phyloP scores from a whole-genome alignment of 2,888 invertebrate genomes.

The Nomada fucata region DNA sequence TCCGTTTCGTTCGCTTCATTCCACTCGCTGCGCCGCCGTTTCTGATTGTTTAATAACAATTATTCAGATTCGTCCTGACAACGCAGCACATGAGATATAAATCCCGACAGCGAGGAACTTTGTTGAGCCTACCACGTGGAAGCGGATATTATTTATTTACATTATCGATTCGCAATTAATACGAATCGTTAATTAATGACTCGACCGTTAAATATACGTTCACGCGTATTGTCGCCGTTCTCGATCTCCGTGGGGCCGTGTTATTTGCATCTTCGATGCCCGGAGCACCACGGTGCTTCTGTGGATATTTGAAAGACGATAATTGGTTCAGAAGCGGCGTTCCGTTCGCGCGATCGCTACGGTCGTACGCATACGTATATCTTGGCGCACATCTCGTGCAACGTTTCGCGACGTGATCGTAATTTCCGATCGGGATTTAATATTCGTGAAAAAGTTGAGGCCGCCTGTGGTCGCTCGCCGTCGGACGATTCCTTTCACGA shows the following conservation, averaged over 20 bases:
- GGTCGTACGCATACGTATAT: slow-evolving; percentile 44
- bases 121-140: background rate
- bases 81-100: too few relatives aligned
- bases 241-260: slow-evolving; percentile 37
- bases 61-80: too few relatives aligned
- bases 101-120: too few relatives aligned
- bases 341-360: slow-evolving; percentile 66
- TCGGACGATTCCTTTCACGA: slow-evolving; percentile 32
- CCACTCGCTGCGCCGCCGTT: slow-evolving; percentile 27
- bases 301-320: slow-evolving; percentile 66
- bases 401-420: slow-evolving; percentile 42
- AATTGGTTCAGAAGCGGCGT: slow-evolving; percentile 67
- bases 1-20: slow-evolving; percentile 47
- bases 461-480: slow-evolving; percentile 38
- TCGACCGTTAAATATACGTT: slow-evolving; percentile 14
- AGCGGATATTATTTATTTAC: background rate
- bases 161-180: background rate
- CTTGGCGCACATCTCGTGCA: slow-evolving; percentile 63
- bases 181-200: slow-evolving; percentile 28
- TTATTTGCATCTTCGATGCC: slow-evolving; percentile 64
- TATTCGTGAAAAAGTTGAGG: slow-evolving; percentile 65
- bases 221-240: slow-evolving; percentile 26
- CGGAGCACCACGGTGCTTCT: slow-evolving; percentile 46
- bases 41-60: slow-evolving; percentile 18
- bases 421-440: slow-evolving; percentile 62